A percentile compares a stretch with the other conserved stretches of the same genome.
These are phyloP conservation scores for Xestobium rufovillosum DNA, from an alignment of 2,888 invertebrate species.

Conservation along the genomic window DNA sequence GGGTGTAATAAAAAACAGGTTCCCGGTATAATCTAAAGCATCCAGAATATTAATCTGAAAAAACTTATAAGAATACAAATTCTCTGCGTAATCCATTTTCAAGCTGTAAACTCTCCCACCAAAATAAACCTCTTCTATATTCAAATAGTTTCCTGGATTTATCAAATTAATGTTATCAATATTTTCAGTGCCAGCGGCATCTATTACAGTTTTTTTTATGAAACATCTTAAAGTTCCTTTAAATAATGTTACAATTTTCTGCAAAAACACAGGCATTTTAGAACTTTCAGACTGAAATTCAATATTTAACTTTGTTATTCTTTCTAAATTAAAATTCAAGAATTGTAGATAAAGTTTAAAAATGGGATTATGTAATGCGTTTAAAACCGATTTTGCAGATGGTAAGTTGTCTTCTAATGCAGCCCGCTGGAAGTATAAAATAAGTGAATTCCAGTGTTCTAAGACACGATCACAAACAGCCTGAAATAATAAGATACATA, in stretches of 20 bases:
- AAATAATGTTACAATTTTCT: constrained; percentile 4
- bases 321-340: constrained; percentile 6
- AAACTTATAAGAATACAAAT: no score
- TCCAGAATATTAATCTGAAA: no score
- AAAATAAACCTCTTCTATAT: constrained; percentile 8
- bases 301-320: constrained; percentile 4
- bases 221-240: constrained; percentile 5
- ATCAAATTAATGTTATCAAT: constrained; percentile 1
- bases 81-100: no score
- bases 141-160: constrained; percentile 7
- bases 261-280: constrained; percentile 7
- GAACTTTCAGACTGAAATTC: constrained; percentile 9
- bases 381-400: constrained; percentile 6
- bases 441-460: constrained; percentile 9
- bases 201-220: constrained; percentile 3
- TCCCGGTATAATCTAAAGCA: no score
- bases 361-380: constrained; percentile 4
- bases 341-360: constrained; percentile 8
- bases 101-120: constrained; percentile 7
- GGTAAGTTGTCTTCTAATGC: constrained; percentile 9
- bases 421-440: constrained; percentile 8
- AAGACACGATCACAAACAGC: constrained; percentile 4
- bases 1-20: no score
- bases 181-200: no score
- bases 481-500: not conserved